These are phyloP conservation scores for Prunella himalayana DNA, from an alignment of 2,113 vertebrate species.

Conservation along the genomic window DNA sequence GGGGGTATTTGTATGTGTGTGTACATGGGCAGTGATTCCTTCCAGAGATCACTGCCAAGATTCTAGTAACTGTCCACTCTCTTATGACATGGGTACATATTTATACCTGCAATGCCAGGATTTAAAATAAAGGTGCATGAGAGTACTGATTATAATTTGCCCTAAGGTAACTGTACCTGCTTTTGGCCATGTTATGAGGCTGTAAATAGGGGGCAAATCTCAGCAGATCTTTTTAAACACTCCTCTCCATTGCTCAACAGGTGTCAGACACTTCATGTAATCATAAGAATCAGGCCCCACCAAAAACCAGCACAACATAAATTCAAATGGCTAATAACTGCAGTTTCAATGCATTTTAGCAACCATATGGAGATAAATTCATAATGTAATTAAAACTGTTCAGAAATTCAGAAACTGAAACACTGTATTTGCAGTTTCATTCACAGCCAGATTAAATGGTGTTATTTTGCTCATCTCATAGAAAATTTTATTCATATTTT, in stretches of 20 bases:
- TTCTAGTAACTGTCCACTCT: not conserved
- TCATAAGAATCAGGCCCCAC: not conserved
- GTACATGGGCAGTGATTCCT: not conserved
- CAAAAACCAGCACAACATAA: not conserved
- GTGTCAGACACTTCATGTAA: not conserved
- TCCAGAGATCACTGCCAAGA: not conserved
- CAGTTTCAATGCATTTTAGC: not conserved
- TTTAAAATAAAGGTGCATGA: not conserved
- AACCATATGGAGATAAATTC: not conserved
- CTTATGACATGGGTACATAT: not conserved
- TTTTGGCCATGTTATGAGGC: not conserved
- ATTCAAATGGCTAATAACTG: not conserved
- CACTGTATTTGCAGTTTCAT: not conserved
- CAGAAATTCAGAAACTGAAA: not conserved
- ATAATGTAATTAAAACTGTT: not conserved
- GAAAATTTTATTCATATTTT: not conserved
- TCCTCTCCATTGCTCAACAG: not conserved
- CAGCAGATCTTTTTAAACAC: not conserved
- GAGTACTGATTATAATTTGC: not conserved
- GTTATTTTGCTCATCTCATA: not conserved
- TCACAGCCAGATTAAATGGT: not conserved
- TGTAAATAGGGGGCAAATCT: not conserved
- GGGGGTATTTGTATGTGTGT: not conserved
- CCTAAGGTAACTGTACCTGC: not conserved
- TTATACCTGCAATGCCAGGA: not conserved